Conservation (phyloP, 1,140 invertebrate species). For the Drosophila teissieri region DNA sequence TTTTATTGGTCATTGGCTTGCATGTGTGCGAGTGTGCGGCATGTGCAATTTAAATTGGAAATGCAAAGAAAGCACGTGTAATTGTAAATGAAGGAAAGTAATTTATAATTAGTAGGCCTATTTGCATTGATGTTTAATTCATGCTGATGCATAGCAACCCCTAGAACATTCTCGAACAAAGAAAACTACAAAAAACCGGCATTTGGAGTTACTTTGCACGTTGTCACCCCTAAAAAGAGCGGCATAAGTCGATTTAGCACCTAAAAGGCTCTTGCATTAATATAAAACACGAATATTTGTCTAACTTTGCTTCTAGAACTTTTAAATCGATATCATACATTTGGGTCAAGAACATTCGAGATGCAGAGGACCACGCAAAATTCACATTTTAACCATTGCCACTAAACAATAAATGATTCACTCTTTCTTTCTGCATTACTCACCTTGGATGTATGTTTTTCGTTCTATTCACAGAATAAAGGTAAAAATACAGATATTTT, state of each 20-base stretch:
- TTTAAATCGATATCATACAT: slow-evolving; percentile 51
- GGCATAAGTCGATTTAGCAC: not conserved
- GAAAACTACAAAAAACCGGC: slow-evolving; percentile 26
- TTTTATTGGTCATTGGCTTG: not conserved
- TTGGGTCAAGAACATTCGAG: slow-evolving; percentile 61
- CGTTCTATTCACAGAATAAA: slow-evolving; percentile 60
- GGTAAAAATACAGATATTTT: slow-evolving; percentile 51
- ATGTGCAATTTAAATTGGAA: slow-evolving; percentile 7
- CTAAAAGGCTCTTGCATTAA: not conserved
- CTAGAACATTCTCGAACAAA: slow-evolving; percentile 17
- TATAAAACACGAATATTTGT: no score
- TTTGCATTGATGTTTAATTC: slow-evolving; percentile 3
- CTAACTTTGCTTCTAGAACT: slow-evolving; percentile 29
- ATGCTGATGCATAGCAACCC: not conserved
- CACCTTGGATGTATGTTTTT: slow-evolving; percentile 37
- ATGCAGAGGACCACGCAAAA: not conserved
- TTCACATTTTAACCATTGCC: not conserved
- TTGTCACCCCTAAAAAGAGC: slow-evolving; percentile 6
- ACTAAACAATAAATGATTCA: not conserved
- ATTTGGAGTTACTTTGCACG: slow-evolving; percentile 1
- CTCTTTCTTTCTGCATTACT: not conserved
- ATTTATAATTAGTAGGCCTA: slow-evolving; percentile 9
- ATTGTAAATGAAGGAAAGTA: not conserved
- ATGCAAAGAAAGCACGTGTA: slow-evolving; percentile 18
- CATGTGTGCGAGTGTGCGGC: not conserved